These are phyloP conservation scores for Pseudococcus longispinus DNA, from an alignment of 2,888 invertebrate species.

Conservation along the genomic window DNA sequence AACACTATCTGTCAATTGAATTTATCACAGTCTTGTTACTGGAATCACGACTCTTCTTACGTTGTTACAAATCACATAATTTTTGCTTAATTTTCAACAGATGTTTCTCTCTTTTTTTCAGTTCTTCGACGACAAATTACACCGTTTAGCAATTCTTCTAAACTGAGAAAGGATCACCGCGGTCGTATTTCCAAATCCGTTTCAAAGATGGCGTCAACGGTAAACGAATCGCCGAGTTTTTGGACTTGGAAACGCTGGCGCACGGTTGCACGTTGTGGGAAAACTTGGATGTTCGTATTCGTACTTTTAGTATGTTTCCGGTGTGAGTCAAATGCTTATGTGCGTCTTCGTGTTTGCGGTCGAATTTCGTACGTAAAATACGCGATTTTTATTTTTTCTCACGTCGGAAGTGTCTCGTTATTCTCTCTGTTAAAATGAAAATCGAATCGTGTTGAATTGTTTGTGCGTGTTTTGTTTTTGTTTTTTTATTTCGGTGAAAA, in stretches of 20 bases:
- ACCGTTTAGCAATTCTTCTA: too few species aligned
- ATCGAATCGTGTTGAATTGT: neutral
- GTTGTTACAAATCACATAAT: neutral
- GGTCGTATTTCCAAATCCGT: neutral
- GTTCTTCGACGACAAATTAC: neutral
- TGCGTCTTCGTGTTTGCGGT: neutral
- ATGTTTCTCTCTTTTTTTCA: neutral
- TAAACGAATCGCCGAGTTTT: neutral
- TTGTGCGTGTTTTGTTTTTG: neutral
- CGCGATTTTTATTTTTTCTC: neutral
- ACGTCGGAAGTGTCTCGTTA: neutral
- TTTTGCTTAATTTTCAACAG: slow-evolving; percentile 5
- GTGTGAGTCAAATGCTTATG: neutral
- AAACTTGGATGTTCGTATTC: slow-evolving; percentile 25
- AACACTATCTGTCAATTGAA: neutral
- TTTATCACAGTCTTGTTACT: neutral
- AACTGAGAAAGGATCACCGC: neutral
- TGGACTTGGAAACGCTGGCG: slow-evolving; percentile 13
- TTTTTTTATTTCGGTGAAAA: neutral
- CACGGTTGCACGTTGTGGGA: slow-evolving; percentile 21
- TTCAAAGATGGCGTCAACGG: slow-evolving; percentile 29
- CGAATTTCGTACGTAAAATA: slow-evolving; percentile 26
- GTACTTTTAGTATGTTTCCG: slow-evolving; percentile 8
- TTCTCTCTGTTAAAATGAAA: neutral
- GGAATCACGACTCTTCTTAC: neutral